phyloP scores from a whole-genome alignment of 2,113 vertebrate species.

The Tetrax tetrax region DNA sequence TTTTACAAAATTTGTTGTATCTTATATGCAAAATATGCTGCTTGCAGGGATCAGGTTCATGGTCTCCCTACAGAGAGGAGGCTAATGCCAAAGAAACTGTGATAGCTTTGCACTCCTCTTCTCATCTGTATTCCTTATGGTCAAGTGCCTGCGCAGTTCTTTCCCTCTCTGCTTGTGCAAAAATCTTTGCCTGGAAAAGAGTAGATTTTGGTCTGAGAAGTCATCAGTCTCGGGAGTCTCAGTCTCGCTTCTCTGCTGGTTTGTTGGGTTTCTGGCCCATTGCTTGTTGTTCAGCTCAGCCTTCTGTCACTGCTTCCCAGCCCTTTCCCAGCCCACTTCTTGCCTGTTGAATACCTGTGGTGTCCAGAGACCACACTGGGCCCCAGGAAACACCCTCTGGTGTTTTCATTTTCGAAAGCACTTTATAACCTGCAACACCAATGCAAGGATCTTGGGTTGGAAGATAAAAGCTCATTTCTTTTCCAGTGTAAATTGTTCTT shows the following conservation, averaged over 20 bases:
- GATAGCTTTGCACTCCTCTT: not conserved
- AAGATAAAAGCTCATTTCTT: not conserved
- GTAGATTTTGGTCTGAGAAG: not conserved
- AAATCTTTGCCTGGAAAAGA: not conserved
- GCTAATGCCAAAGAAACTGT: not conserved
- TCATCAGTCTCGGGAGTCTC: not conserved
- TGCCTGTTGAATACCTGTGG: not conserved
- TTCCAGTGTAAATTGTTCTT: not conserved
- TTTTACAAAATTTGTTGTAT: not conserved
- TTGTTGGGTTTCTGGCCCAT: not conserved
- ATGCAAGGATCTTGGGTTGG: not conserved
- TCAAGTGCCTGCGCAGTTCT: not conserved
- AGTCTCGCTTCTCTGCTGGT: not conserved
- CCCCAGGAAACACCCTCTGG: not conserved
- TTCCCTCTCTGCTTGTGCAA: not conserved
- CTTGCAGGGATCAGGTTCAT: not conserved
- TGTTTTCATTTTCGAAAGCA: not conserved
- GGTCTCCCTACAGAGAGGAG: not conserved
- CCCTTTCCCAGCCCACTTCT: not conserved
- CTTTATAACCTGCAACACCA: not conserved
- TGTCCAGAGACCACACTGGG: accelerated
- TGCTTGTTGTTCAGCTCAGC: not conserved
- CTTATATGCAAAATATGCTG: not conserved
- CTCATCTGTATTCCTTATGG: accelerated
- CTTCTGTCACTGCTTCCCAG: not conserved